Base-by-base conservation (phyloP, 2,113 vertebrate species). In the Coreoperca whiteheadi region DNA sequence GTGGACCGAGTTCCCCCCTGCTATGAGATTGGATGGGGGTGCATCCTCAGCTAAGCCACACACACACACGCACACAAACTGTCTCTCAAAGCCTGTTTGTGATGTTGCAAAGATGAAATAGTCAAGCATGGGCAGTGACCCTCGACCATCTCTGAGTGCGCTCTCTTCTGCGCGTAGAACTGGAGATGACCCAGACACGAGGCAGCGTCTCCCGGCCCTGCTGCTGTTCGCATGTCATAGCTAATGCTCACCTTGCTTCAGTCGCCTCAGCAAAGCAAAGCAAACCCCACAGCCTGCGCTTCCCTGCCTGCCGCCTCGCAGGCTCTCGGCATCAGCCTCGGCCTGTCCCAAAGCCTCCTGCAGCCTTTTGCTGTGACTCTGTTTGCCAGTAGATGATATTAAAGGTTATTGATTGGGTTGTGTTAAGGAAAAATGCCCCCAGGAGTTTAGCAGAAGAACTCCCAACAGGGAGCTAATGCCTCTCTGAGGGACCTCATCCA, bases 371-470 rank as follows among this genome's bases (percentile, higher is more conserved):
- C 82, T 64, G 48, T 8, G 81, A 68, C 73, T 86, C 43, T 65
- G 68, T 82, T 85, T 86, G 82, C 77, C 82, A 65, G 74, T 56
- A 84, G 84, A 83, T 83, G 69, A 89, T 81, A 77, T 86, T 85
- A 79, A 87, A 87, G 88, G 79, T 89, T 90, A 91, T 92, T 91
- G 91, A 94, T 93, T 91, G 83, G 79, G 63, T 81, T 83, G 79
- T 81, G 86, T 89, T 85, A 61, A 63, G 67, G 90, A 74, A 53
- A 89, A 89, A 85, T 79, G 77, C 64, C 86, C 78, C 43, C 34
- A 77, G 93, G 88, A 72, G 78, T 84, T 86, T 65, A 89, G 80
- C 66, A 81, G 87, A 83, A 88, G 76, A 79, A 74, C 51, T 90
- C 83, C 87, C 83, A 53, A 79, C 56, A 73, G 91, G 90, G 77